A percentile compares a stretch with the other conserved stretches of the same genome.
Conservation (phyloP, 2,888 invertebrate species). For the Diarsia dahlii region DNA sequence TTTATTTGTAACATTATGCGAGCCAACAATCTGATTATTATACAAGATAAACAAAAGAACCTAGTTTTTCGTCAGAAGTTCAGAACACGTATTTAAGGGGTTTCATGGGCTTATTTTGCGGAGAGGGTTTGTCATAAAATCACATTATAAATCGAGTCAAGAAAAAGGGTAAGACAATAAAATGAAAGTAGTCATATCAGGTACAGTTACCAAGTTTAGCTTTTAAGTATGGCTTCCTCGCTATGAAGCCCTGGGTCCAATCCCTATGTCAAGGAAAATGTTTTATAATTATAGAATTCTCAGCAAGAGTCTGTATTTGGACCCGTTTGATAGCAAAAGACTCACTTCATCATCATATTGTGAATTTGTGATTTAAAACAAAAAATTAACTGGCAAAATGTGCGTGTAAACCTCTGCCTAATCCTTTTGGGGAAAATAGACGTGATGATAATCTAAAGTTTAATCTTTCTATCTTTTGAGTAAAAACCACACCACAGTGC, state of each 20-base stretch:
- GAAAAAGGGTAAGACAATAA: not conserved
- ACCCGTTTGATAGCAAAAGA: not conserved
- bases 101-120: constrained; percentile 1
- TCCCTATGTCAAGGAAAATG: not conserved
- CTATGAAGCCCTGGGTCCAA: not conserved
- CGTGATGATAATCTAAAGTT: not conserved
- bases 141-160: not conserved
- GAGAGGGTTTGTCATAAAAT: not conserved
- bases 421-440: not conserved
- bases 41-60: not conserved
- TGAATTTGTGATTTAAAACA: not conserved
- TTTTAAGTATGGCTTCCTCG: too few relatives aligned
- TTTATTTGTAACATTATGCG: too few relatives aligned
- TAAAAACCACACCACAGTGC: too few relatives aligned
- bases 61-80: not conserved
- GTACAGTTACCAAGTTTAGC: not conserved
- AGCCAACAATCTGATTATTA: not conserved
- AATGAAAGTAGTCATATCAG: not conserved
- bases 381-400: not conserved
- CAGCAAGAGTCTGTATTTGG: not conserved
- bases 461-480: not conserved
- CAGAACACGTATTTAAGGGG: not conserved
- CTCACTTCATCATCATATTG: not conserved
- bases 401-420: not conserved
- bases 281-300: not conserved